A percentile compares a stretch with the other conserved stretches of the same genome.
Conservation (phyloP, 2,888 invertebrate genomes). For the Slavum lentiscoides region DNA sequence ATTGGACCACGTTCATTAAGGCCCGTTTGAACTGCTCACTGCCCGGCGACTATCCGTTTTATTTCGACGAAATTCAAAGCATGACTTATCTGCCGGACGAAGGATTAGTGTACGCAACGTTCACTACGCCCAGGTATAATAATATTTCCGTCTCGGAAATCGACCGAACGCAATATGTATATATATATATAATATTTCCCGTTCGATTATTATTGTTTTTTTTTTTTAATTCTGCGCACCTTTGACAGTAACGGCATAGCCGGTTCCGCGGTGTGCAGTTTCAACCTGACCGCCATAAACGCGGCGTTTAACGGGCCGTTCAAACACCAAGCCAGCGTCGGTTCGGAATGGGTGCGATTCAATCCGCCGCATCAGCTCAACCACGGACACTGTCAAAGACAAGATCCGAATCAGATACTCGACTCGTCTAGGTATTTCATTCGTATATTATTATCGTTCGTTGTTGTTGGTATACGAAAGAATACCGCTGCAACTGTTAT, state of each 20-base stretch:
- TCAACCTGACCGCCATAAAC: slow-evolving; percentile 80
- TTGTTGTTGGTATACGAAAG: neutral
- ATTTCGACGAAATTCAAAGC: slow-evolving; percentile 87
- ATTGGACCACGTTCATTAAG: slow-evolving; percentile 90
- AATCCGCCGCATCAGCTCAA: slow-evolving; percentile 56
- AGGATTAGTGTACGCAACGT: slow-evolving; percentile 79
- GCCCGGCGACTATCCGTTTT: slow-evolving; percentile 83
- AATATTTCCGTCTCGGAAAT: neutral
- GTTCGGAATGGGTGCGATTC: slow-evolving; percentile 75
- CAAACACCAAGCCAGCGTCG: slow-evolving; percentile 77
- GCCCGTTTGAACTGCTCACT: slow-evolving; percentile 82
- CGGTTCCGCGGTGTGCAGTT: slow-evolving; percentile 90
- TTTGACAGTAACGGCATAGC: slow-evolving; percentile 75
- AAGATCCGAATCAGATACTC: slow-evolving; percentile 57
- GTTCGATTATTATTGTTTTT: neutral
- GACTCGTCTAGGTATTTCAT: slow-evolving; percentile 59
- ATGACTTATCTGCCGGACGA: slow-evolving; percentile 77
- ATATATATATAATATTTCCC: no score
- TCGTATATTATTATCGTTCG: neutral
- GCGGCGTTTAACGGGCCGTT: slow-evolving; percentile 83
- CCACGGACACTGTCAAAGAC: slow-evolving; percentile 68
- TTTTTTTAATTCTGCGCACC: neutral
- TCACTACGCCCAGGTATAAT: slow-evolving; percentile 76
- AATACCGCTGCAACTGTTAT: neutral
- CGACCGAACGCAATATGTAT: neutral